Evolutionary conservation across 2,113 vertebrate genomes (phyloP).

Genomic region (Poeciliopsis prolifica): DNA sequence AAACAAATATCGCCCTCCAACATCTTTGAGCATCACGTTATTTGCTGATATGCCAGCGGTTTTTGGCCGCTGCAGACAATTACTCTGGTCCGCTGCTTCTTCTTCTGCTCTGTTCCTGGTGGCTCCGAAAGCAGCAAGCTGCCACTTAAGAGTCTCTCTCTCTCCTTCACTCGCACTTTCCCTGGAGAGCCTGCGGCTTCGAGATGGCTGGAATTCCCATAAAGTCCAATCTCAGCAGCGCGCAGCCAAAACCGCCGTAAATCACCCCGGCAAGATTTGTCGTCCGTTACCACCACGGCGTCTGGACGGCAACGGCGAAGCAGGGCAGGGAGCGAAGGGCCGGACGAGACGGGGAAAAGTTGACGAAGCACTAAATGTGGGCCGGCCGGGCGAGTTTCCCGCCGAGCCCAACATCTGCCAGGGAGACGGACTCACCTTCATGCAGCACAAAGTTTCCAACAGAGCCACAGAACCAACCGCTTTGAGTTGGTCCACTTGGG

Average conservation of each 20-base stretch:
- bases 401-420: constrained; percentile 46
- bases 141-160: constrained; percentile 26
- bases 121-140: constrained; percentile 33
- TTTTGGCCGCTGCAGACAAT: background rate
- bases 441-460: constrained; percentile 14
- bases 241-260: constrained; percentile 40
- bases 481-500: background rate
- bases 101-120: constrained; percentile 14
- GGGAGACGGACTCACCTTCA: constrained; percentile 25
- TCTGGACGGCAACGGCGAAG: constrained; percentile 40
- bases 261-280: constrained; percentile 45
- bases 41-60: background rate
- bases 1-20: background rate
- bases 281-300: constrained; percentile 17
- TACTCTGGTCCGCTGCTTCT: constrained; percentile 33
- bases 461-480: background rate
- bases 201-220: constrained; percentile 63
- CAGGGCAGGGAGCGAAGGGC: constrained; percentile 17
- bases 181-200: constrained; percentile 43
- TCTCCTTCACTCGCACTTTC: constrained; percentile 33
- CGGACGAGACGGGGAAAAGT: constrained; percentile 21
- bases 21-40: background rate
- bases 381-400: constrained; percentile 18
- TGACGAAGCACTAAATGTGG: constrained; percentile 36
- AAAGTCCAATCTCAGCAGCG: constrained; percentile 46